These are phyloP conservation scores for Unio pictorum DNA, from an alignment of 2,888 invertebrate genomes.

Conservation along the genomic window DNA sequence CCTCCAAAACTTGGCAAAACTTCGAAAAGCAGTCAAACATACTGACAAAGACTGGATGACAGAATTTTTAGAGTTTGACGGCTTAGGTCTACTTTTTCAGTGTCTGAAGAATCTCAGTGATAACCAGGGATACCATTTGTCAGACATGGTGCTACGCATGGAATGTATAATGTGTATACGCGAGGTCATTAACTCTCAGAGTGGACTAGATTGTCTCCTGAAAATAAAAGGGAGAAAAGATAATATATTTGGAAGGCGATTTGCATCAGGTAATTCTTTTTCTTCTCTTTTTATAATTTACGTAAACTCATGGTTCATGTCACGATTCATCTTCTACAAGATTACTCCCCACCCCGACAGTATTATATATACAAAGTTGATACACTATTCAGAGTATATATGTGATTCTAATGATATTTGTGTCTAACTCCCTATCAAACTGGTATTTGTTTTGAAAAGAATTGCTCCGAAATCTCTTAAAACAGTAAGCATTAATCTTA, in stretches of 20 bases:
- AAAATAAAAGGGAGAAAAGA: conserved; percentile 53
- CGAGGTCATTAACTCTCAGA: conserved; percentile 72
- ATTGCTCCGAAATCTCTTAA: no score
- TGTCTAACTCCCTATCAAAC: no score
- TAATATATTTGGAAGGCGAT: conserved; percentile 60
- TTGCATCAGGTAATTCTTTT: conserved; percentile 54
- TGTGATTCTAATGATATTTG: no score
- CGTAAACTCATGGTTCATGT: no score
- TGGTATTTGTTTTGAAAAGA: no score
- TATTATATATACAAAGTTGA: no score
- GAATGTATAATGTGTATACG: conserved; percentile 72
- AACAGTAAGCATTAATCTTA: no score
- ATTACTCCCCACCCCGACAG: background rate
- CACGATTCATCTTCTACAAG: no score
- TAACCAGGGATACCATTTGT: conserved; percentile 50
- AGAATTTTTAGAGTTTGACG: conserved; percentile 61
- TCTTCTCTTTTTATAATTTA: background rate
- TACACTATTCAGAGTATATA: no score
- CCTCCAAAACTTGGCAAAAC: conserved; percentile 55
- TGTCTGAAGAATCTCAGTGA: conserved; percentile 55
- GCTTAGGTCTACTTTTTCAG: conserved; percentile 59
- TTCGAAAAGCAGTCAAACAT: conserved; percentile 53
- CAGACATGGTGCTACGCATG: conserved; percentile 66
- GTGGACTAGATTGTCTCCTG: conserved; percentile 72
- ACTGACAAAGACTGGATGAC: conserved; percentile 64